A percentile compares a stretch with the other conserved stretches of the same genome.
Evolutionary conservation across 2,888 invertebrate genomes (phyloP).

Genomic region (Sphaerophoria rueppellii): DNA sequence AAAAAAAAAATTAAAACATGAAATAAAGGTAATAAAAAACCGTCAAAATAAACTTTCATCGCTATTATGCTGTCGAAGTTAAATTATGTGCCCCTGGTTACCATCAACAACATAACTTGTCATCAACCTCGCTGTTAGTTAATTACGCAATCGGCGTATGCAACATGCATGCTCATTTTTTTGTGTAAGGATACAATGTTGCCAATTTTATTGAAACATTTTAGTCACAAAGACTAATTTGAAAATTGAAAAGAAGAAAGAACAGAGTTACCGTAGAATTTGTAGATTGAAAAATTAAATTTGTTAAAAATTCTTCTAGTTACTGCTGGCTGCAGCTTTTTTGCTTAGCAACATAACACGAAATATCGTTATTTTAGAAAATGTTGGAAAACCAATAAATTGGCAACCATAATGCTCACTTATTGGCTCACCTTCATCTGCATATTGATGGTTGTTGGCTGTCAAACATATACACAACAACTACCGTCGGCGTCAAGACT

Average conservation of each 20-base stretch:
- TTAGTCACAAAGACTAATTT: neutral
- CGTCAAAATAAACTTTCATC: conserved; percentile 25
- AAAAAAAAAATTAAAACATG: too few species aligned
- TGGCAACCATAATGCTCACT: conserved; percentile 19
- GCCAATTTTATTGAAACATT: neutral
- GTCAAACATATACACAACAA: conserved; percentile 51
- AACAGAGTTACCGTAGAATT: too few species aligned
- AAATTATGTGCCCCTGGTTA: conserved; percentile 36
- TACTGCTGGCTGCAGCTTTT: too few species aligned
- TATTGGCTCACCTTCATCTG: conserved; percentile 70
- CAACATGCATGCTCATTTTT: conserved; percentile 40
- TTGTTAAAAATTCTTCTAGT: too few species aligned
- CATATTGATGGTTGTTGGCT: conserved; percentile 70
- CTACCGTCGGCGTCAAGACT: conserved; percentile 39
- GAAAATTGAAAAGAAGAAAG: too few species aligned
- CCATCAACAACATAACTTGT: conserved; percentile 52
- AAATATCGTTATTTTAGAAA: neutral
- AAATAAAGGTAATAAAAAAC: conserved; percentile 2
- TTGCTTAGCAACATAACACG: neutral
- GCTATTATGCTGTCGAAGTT: neutral
- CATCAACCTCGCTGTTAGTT: conserved; percentile 53
- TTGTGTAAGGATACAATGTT: neutral
- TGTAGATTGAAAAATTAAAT: too few species aligned
- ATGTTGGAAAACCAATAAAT: neutral
- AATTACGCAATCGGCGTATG: conserved; percentile 68